phyloP scores from a whole-genome alignment of 2,113 vertebrate genomes.

The Xenus cinereus region DNA sequence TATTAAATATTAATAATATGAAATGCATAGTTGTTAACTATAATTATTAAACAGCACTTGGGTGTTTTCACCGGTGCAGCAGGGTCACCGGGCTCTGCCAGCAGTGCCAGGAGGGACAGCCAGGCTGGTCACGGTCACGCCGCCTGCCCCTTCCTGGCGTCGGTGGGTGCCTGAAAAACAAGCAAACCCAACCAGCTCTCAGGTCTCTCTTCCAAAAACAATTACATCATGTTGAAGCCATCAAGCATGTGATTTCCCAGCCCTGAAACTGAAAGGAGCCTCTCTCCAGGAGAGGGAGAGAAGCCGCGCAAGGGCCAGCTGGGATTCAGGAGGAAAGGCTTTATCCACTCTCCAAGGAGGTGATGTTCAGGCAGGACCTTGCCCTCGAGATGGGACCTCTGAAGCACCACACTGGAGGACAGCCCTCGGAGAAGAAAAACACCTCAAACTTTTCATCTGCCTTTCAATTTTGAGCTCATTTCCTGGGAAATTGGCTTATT shows the following conservation, averaged over 20 bases:
- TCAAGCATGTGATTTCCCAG: slow-evolving; percentile 40
- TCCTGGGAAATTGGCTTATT: background rate
- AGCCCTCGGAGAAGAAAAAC: background rate
- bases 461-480: background rate
- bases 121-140: background rate
- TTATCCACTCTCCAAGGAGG: background rate
- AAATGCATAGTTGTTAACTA: background rate
- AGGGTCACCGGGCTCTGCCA: background rate
- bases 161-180: background rate
- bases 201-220: background rate
- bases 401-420: background rate
- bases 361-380: background rate
- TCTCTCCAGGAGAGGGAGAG: background rate
- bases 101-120: background rate
- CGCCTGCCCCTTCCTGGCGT: background rate
- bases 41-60: background rate
- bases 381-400: background rate
- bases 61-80: background rate
- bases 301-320: background rate
- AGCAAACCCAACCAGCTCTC: background rate
- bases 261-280: background rate
- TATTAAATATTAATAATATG: background rate
- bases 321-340: background rate
- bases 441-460: background rate
- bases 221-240: slow-evolving; percentile 1